Base-by-base conservation (phyloP, 2,797 vertebrate genomes). In the Pipistrellus pygmaeus region DNA sequence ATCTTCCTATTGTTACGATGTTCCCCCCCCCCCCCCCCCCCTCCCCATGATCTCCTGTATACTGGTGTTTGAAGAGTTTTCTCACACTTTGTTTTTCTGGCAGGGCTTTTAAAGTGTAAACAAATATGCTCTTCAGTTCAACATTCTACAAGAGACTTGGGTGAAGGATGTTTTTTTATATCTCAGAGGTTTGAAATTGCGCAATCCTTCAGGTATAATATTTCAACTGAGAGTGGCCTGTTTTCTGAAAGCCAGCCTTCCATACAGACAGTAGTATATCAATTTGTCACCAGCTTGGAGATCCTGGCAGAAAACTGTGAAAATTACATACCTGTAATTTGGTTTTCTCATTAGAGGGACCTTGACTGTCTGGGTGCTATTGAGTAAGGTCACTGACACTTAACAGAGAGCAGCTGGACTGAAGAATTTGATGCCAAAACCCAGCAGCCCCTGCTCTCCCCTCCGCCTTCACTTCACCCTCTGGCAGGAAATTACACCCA, bases 401-500 rank as follows among this genome's bases (percentile, higher is more conserved):
- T 80, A 62, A 82, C 80, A 87, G 64, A 87, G 71, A 94, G 93
- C 95, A 96, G 76, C 88, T 95, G 95, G 96, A 94, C 96, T 60
- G 35, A 88, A 94, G 93, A 86, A 90, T 92, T 93, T 62, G 90
- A 89, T 89, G 96, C 93, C 96, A 93, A 88, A 94, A 94, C 46
- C 90, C 51, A 53, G 64, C 85, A 78, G 14, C 80, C 94, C 94
- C 92, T 91, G 94, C 86, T 75, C 75, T 95, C 77, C 92, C 51
- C 76, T 72, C 92, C 85, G 6, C 93, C 92, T 78, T 83, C 96
- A 93, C 90, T 76, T 75, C 41, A 95, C 95, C 81, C 85, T 83
- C 84, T 93, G 96, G 80, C 97, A 97, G 97, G 97, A 97, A 97
- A 97, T 96, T 95, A 96, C 95, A 96, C 96, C 96, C 94, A 97